Conservation (phyloP, 2,113 vertebrate species). For the Junco hyemalis region DNA sequence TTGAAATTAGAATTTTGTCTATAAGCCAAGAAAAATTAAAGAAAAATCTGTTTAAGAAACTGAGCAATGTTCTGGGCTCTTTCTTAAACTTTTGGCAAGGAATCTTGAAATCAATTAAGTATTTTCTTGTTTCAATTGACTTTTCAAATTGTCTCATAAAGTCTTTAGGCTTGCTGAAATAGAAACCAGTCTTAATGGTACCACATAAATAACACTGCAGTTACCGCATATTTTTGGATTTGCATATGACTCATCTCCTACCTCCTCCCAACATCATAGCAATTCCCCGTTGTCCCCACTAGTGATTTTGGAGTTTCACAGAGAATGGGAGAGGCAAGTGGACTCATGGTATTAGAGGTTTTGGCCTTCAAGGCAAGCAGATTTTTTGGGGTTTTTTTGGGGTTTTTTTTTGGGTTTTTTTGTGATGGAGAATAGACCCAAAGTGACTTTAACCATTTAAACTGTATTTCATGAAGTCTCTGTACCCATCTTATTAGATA, state of each 20-base stretch:
- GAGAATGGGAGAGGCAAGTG: not conserved
- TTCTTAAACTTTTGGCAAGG: not conserved
- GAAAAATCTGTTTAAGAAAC: not conserved
- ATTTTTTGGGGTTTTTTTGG: too few relatives aligned
- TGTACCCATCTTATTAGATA: not conserved
- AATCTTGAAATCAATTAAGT: not conserved
- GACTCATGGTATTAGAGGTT: not conserved
- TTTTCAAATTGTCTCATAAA: not conserved
- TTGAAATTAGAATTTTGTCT: not conserved
- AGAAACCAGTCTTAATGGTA: not conserved
- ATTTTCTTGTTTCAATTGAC: not conserved
- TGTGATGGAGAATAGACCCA: not conserved
- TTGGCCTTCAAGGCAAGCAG: not conserved
- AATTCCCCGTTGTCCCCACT: not conserved
- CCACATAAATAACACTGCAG: not conserved
- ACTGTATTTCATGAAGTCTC: not conserved
- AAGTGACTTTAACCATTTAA: not conserved
- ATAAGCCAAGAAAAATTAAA: not conserved
- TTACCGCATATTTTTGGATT: not conserved
- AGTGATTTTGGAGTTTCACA: not conserved
- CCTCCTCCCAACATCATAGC: not conserved
- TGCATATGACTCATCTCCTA: not conserved
- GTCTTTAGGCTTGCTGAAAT: not conserved
- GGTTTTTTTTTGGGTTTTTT: too few relatives aligned
- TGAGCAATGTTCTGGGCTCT: not conserved